Evolutionary conservation across 2,113 vertebrate species (phyloP), one percentile per base, ranked within the genome.

Genomic region (Tyto alba): DNA sequence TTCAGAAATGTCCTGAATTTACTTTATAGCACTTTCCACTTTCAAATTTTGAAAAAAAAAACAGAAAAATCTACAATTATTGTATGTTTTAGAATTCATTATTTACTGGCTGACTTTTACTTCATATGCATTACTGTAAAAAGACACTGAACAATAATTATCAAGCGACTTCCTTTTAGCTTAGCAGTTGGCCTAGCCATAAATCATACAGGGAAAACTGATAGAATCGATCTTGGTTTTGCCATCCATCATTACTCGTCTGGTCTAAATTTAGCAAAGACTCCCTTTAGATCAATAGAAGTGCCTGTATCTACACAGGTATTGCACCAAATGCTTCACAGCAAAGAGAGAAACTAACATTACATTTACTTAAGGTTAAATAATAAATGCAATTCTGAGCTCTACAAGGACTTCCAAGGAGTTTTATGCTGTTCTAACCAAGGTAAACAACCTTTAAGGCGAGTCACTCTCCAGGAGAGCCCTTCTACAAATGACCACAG

Each of bases 301-400:
- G 30, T n/a, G 43, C 9, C 89, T 87, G 13, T 29, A 71, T 57
- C 83, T 84, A 81, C 68, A 62, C 9, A 64, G 27, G 62, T 68
- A 82, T 60, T 76, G 74, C 73, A 68, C 36, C 57, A 79, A 94
- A 64, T 22, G 26, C 56, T 76, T 78, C 60, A 72, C 27, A 82
- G 60, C 76, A 90, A 48, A 93, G 74, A 48, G 53, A 80, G 55
- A 87, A 93, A 68, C 80, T 23, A 78, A 45, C 3, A 1, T 21
- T 75, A 30, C 26, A 26, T 90, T 94, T 94, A 84, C 73, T 72
- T 81, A 74, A 84, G 76, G 79, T 93, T 92, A 95, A 97, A 78
- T 66, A 89, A 89, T 67, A 92, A 92, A 84, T 6, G 13, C 30
- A 84, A 67, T 74, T 81, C 72, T 25, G 32, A 90, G 43, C 72